Evolutionary conservation across 2,888 invertebrate species (phyloP), one percentile per base, ranked within the genome.

Genomic region (Folsomia manolachei): DNA sequence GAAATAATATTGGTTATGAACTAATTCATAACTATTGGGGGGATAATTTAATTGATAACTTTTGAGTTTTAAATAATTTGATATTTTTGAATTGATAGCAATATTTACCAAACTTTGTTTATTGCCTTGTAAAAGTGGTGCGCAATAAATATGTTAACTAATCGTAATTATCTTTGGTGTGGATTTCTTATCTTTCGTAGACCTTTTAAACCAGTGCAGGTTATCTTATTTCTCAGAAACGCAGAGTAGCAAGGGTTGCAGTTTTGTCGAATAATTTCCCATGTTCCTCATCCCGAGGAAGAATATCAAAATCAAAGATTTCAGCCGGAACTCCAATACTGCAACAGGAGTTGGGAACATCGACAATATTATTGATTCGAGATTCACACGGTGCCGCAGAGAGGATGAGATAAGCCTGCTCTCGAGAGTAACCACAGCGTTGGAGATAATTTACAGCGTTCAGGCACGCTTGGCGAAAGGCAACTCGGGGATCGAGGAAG

Each of bases 241-340:
- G 4, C 4, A 39, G 39, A 39, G 39, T 39, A 39, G 39, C 39
- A 39, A 39, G 39, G n/a, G n/a, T n/a, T 4, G 39, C 39, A 9
- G 4, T 39, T 4, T 39, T 39, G 39, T 39, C 39, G 14, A 39
- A 39, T 14, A 14, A 9, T 39, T 14, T 39, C 39, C 4, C 39
- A 39, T 39, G 75, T 7, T 76, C 78, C 23, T 71, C 70, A 26
- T 61, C 66, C 9, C 69, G 70, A 0, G 78, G 78, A 23, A 73
- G 21, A 52, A 78, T 72, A 27, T 76, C 71, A 56, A 78, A 78
- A 2, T 71, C 70, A 69, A 78, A 78, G 1, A 75, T 73, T 52
- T 78, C 76, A 1, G 73, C 63, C 1, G 78, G 78, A 56, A 78
- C 66, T 11, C 70, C 78, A 26, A 78, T 19, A 9, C 76, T 69